Conservation (phyloP, 2,888 invertebrate genomes). For the Drepana falcataria region DNA sequence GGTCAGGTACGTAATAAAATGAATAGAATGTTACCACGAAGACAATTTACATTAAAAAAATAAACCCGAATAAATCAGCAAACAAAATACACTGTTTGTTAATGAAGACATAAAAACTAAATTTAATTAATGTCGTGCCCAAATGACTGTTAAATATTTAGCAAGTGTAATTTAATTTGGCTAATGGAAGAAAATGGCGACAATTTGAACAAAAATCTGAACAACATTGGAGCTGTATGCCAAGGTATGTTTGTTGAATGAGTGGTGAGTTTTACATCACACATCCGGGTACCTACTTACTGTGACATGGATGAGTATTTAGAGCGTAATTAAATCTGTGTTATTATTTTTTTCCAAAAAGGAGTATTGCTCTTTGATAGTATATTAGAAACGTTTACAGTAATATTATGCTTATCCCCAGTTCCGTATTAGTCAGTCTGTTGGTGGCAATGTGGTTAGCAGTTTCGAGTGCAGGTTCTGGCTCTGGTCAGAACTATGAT, state of each 20-base stretch:
- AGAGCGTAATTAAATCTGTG: neutral
- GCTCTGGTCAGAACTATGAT: too few relatives aligned
- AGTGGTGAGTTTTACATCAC: neutral
- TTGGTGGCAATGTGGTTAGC: too few relatives aligned
- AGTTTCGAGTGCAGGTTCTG: too few relatives aligned
- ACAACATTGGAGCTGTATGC: neutral
- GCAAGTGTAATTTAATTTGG: slow-evolving; percentile 49
- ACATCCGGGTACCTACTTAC: neutral
- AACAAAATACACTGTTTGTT: slow-evolving; percentile 5
- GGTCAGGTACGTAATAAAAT: neutral
- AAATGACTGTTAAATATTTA: slow-evolving; percentile 30
- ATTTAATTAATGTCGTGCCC: slow-evolving; percentile 29
- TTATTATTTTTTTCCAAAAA: too few relatives aligned
- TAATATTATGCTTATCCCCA: too few relatives aligned
- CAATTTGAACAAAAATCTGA: neutral
- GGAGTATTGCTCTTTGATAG: too few relatives aligned
- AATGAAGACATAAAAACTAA: slow-evolving; percentile 21
- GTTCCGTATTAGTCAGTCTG: too few relatives aligned
- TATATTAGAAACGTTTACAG: too few relatives aligned
- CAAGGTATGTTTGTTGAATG: neutral
- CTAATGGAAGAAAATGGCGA: slow-evolving; percentile 41
- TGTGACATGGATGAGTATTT: neutral
- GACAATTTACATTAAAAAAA: neutral
- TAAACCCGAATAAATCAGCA: neutral
- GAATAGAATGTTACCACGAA: neutral